Base-by-base conservation (phyloP, 2,888 invertebrate species). In the Drosophila merina region DNA sequence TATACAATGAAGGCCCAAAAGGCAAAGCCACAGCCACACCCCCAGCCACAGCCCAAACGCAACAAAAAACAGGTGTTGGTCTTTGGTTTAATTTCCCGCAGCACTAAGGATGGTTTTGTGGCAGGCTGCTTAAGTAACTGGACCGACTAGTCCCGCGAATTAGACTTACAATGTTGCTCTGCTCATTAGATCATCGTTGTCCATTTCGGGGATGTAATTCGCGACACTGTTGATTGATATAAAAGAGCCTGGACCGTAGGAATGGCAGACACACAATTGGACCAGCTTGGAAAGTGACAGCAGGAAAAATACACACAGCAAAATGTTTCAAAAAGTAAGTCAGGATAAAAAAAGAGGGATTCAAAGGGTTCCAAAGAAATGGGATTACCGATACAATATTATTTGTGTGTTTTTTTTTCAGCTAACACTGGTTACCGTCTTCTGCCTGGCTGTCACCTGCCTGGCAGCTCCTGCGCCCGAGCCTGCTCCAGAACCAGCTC, bases 361-460 rank as follows among this genome's bases (percentile, higher is more conserved):
- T 20, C 20, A 20, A 20, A 20, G 20, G 20, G 20, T 20, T 2
- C 20, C 1, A 20, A 20, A 20, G 20, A 20, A 30, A 8, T 7
- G 4, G 7, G 30, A 8, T 8, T 2, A 30, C 7, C 7, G 30
- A 30, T 30, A 30, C 20, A 20, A 12, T 14, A 26, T 7, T 8
- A 4, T 25, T 48, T 2, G 7, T 10, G 1, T 5, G 3, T 28
- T 4, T 9, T n/a, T 8, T 20, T 44, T n/a, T 1, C 47, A 91
- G 91, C 66, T 89, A 48, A 49, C 87, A 26, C 31, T 86, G 1
- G 47, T 88, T 28, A 79, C 83, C 10, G 57, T 89, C 36, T 52
- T 81, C 45, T 85, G 88, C 79, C 49, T 79, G 52, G 55, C 66
- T 38, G 54, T 59, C 9, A 44, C 55, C 45, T 62, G 71, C 45